These are phyloP conservation scores for Diphyllodes magnificus DNA, from an alignment of 2,113 vertebrate genomes.

Conservation along the genomic window DNA sequence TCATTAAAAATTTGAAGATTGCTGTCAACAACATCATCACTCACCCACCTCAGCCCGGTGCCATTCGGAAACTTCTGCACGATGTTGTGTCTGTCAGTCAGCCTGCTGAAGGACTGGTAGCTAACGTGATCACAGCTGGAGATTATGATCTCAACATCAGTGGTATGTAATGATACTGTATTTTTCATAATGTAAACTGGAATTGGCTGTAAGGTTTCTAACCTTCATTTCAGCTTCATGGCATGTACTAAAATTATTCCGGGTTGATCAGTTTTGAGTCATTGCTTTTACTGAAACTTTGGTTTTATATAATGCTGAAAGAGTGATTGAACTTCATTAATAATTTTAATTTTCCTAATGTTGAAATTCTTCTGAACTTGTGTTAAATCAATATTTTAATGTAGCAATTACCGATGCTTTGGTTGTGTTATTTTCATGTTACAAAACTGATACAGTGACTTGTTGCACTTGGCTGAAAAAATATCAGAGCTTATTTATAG, in stretches of 20 bases:
- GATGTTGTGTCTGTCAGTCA: constrained; percentile 90
- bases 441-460: neutral
- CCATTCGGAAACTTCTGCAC: constrained; percentile 78
- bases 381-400: neutral
- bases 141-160: constrained; percentile 95
- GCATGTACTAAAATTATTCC: neutral
- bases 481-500: neutral
- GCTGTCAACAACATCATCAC: constrained; percentile 86
- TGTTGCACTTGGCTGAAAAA: neutral
- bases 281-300: neutral
- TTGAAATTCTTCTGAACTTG: neutral
- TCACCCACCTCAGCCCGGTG: constrained; percentile 68
- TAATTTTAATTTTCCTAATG: neutral
- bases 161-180: constrained; percentile 73
- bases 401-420: neutral
- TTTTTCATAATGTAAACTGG: neutral
- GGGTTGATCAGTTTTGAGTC: neutral
- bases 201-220: neutral
- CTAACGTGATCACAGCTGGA: constrained; percentile 88
- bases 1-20: constrained; percentile 94
- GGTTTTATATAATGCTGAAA: neutral
- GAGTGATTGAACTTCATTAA: neutral
- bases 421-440: neutral
- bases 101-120: constrained; percentile 85
- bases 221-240: neutral